Base-by-base conservation (phyloP, 1,140 invertebrate genomes). In the Mactra quadrangularis region DNA sequence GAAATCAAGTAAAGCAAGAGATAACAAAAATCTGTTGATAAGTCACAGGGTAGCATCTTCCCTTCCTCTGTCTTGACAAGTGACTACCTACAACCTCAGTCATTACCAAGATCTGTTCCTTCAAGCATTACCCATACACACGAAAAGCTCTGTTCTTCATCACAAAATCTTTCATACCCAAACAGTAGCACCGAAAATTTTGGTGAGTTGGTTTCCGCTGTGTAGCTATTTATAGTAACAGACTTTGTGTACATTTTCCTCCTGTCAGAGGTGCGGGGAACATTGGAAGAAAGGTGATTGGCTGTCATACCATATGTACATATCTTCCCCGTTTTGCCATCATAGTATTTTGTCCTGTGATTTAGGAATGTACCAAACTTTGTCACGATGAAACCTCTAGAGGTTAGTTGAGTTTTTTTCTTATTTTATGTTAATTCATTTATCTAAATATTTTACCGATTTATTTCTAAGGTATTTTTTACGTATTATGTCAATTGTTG, bases 351-450 rank as follows among this genome's bases (percentile, higher is more conserved):
- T 76, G 74, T 76, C 74, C 38, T 76, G 45, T 27, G 41, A 50
- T 35, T 33, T 38, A 45, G 74, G 74, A 76, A 76, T 76, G 74
- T 76, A 47, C 29, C 9, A 62, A 35, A 31, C 38, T 17, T 62
- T 57, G 74, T 62, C 74, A 76, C 50, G 25, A 76, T 76, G 74
- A 76, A 76, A 76, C 74, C 74, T 7, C 33, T 76, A 45, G 74
- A 76, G 74, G 74, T 76, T 19, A 62, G 74, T 1, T 3, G 29
- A 62, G 74, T 1, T 3, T 3, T 41, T 72, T 53, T 27, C 50
- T 53, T 55, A 11, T 29, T 55, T 52, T 55, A 22, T 19, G 2
- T 55, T 27, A 4, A 74, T 59, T 59, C 53, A 1, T 25, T 72
- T 57, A 19, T 59, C 2, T 11, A 41, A 19, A 29, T 45, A 33